Evolutionary conservation across 2,888 invertebrate genomes (phyloP).

Genomic region (Drosophila monieri): DNA sequence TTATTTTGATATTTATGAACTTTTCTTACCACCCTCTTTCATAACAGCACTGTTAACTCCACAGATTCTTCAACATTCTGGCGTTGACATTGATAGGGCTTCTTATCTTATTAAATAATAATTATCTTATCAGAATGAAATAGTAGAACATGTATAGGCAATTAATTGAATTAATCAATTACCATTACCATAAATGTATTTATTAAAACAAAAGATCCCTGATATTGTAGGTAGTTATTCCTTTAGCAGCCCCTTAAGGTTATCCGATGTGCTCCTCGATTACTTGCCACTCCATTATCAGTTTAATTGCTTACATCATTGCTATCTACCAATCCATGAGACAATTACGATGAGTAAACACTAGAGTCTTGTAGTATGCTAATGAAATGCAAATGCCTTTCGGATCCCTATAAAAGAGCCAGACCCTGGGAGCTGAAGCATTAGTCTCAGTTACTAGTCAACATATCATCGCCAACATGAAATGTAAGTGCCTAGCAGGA

Average conservation of each 20-base stretch:
- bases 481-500: conserved; percentile 49
- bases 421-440: conserved; percentile 4
- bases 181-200: not conserved
- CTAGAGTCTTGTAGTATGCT: conserved; percentile 48
- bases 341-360: conserved; percentile 38
- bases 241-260: not conserved
- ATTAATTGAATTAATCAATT: not conserved
- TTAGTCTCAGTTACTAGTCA: conserved; percentile 6
- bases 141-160: not conserved
- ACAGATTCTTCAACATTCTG: not conserved
- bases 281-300: not conserved
- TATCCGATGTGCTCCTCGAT: not conserved
- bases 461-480: conserved; percentile 40
- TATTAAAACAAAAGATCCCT: not conserved
- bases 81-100: not conserved
- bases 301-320: not conserved
- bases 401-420: conserved; percentile 52
- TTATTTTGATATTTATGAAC: not conserved
- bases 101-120: conserved; percentile 2
- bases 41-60: not conserved
- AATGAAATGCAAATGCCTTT: conserved; percentile 50
- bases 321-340: conserved; percentile 14
- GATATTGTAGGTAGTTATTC: not conserved
- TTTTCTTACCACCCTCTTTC: not conserved
- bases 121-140: conserved; percentile 9